Conservation (phyloP, 2,888 invertebrate genomes). For the Sphinx pinastri region DNA sequence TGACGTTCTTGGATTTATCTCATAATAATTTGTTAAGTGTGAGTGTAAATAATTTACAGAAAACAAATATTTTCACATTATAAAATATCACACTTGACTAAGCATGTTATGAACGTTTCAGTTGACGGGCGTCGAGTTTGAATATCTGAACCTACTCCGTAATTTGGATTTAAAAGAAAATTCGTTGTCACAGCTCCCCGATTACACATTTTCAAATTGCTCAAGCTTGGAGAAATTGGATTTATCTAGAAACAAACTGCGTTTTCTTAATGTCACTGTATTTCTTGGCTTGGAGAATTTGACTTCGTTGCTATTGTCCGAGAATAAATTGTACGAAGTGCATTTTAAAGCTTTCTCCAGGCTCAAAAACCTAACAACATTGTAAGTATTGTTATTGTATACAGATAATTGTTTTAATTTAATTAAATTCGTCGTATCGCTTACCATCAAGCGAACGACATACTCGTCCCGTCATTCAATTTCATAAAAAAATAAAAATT, state of each 20-base stretch:
- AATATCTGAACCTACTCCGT: slow-evolving; percentile 78
- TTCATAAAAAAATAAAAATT: too few relatives aligned
- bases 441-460: too few relatives aligned
- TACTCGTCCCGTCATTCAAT: too few relatives aligned
- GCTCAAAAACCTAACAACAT: slow-evolving; percentile 86
- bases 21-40: slow-evolving; percentile 80
- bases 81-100: slow-evolving; percentile 21
- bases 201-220: slow-evolving; percentile 83
- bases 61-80: slow-evolving; percentile 13
- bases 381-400: slow-evolving; percentile 81
- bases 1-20: slow-evolving; percentile 82
- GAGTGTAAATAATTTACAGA: slow-evolving; percentile 45
- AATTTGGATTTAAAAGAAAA: slow-evolving; percentile 89
- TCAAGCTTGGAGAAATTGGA: slow-evolving; percentile 86
- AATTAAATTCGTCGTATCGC: not conserved
- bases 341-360: slow-evolving; percentile 86
- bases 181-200: slow-evolving; percentile 81
- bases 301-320: slow-evolving; percentile 87
- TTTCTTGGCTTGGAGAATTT: slow-evolving; percentile 86
- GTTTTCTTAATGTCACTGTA: slow-evolving; percentile 83
- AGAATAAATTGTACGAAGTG: slow-evolving; percentile 87
- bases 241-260: slow-evolving; percentile 87
- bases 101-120: slow-evolving; percentile 54
- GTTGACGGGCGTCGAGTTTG: slow-evolving; percentile 83
- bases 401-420: not conserved